A percentile compares a stretch with the other conserved stretches of the same genome.
Conservation (phyloP, 2,797 vertebrate genomes). For the Pogoniulus pusillus region DNA sequence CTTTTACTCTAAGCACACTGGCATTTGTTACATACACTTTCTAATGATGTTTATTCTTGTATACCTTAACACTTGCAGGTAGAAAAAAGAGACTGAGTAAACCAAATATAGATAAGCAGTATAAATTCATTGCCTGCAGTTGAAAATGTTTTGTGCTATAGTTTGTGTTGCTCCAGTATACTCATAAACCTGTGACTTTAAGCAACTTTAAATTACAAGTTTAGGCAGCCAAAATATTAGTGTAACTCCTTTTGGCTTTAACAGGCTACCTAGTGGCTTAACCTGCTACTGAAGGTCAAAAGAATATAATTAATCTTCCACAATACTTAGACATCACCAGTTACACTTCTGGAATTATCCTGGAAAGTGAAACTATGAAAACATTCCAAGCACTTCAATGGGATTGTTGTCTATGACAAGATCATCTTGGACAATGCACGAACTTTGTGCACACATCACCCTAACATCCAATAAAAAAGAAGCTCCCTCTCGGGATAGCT, state of each 20-base stretch:
- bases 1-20: constrained; percentile 6
- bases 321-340: not conserved
- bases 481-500: not conserved
- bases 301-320: constrained; percentile 35
- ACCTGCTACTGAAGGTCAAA: constrained; percentile 29
- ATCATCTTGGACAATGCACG: not conserved
- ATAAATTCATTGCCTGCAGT: constrained; percentile 3
- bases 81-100: not conserved
- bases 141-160: not conserved
- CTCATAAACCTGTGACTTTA: not conserved
- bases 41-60: not conserved
- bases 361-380: constrained; percentile 53
- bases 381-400: constrained; percentile 20
- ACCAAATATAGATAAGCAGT: constrained; percentile 5
- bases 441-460: not conserved
- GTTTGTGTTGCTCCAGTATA: not conserved
- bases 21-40: not conserved
- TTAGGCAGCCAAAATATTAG: constrained; percentile 26
- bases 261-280: constrained; percentile 19
- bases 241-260: constrained; percentile 29
- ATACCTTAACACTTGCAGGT: not conserved
- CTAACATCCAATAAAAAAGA: not conserved
- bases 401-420: constrained; percentile 32
- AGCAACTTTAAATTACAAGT: constrained; percentile 28
- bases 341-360: not conserved